Evolutionary conservation across 2,888 invertebrate genomes (phyloP).

Genomic region (Netelia virgata): DNA sequence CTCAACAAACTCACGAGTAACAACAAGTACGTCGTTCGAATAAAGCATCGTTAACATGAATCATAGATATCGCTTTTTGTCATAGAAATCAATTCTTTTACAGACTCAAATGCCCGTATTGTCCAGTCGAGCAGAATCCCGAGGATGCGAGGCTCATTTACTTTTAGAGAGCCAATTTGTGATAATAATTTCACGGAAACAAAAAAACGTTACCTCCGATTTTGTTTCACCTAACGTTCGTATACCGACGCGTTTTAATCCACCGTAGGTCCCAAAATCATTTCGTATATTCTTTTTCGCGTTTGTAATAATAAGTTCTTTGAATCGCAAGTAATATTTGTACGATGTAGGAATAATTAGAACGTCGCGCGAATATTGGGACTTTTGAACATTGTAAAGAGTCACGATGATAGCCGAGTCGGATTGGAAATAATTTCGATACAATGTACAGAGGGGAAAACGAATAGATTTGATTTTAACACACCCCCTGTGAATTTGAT

Average conservation of each 20-base stretch:
- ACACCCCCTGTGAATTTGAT: no score
- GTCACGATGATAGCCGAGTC: no score
- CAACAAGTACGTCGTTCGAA: conserved; percentile 90
- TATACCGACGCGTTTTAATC: background rate
- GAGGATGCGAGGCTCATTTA: conserved; percentile 96
- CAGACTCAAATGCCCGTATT: conserved; percentile 99
- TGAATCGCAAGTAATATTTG: background rate
- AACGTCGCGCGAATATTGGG: no score
- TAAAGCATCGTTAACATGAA: conserved; percentile 69
- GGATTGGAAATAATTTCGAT: no score
- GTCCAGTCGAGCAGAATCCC: conserved; percentile 98
- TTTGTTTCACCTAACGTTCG: background rate
- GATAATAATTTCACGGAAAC: background rate
- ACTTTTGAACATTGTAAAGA: no score
- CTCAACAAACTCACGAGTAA: conserved; percentile 97
- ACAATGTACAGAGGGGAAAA: no score
- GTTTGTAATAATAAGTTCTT: background rate
- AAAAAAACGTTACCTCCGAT: conserved; percentile 4
- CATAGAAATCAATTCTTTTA: conserved; percentile 83
- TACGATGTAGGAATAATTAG: background rate
- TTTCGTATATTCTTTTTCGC: background rate
- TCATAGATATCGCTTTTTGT: conserved; percentile 79
- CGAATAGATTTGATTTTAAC: no score
- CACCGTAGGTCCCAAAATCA: background rate
- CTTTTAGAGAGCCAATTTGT: conserved; percentile 88